Conservation (phyloP, 1,140 invertebrate species). For the Proales similis region DNA sequence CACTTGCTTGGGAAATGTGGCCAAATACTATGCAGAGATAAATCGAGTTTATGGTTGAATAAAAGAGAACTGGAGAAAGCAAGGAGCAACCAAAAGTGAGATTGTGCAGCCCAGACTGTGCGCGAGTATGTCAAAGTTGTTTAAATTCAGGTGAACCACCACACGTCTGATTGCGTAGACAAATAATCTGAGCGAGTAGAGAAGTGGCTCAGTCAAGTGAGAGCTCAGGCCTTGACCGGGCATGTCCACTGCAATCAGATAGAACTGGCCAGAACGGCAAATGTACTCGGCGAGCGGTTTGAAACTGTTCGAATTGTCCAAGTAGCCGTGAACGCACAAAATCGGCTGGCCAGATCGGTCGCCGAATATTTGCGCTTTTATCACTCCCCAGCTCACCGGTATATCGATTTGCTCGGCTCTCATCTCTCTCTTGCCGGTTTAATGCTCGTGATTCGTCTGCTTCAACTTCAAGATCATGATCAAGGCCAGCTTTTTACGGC, state of each 20-base stretch:
- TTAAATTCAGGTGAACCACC: conserved; percentile 9
- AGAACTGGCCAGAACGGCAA: background rate
- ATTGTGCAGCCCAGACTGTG: conserved; percentile 32
- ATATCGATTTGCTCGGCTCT: conserved; percentile 7
- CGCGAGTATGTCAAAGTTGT: conserved; percentile 31
- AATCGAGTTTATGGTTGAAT: no score
- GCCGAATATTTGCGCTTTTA: conserved; percentile 29
- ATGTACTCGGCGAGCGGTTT: conserved; percentile 17
- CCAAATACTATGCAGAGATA: no score
- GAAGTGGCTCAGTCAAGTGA: conserved; percentile 9
- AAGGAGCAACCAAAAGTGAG: no score
- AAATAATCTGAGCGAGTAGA: conserved; percentile 22
- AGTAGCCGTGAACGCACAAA: conserved; percentile 24
- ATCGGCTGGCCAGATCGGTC: conserved; percentile 15
- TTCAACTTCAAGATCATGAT: no score
- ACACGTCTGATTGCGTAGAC: conserved; percentile 21
- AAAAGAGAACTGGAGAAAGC: no score
- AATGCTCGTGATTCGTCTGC: no score
- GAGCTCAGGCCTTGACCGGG: conserved; percentile 30
- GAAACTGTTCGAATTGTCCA: conserved; percentile 33
- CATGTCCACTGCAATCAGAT: conserved; percentile 26
- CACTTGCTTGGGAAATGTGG: no score
- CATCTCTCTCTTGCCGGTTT: background rate
- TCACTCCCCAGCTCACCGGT: conserved; percentile 16
- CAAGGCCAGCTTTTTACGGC: no score